Conservation (phyloP, 2,888 invertebrate species). For the Volucella bombylans region DNA sequence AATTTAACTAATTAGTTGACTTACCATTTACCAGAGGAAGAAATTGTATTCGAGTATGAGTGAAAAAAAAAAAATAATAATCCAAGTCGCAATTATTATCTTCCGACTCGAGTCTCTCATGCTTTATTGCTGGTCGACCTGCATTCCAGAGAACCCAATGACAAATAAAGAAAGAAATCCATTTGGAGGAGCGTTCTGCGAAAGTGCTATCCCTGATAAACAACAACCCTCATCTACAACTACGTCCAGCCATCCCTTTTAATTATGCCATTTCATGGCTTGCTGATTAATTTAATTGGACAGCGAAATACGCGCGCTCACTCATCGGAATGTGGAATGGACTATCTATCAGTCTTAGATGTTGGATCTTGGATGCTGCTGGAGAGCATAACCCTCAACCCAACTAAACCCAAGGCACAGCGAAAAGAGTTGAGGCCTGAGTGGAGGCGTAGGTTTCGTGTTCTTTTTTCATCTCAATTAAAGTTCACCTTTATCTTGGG, state of each 20-base stretch:
- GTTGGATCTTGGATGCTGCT: too few species aligned
- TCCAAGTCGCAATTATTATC: slow-evolving; percentile 14
- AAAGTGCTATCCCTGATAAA: background rate
- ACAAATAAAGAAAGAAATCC: slow-evolving; percentile 7
- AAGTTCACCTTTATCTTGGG: too few species aligned
- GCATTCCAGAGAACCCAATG: background rate
- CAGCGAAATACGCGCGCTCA: slow-evolving; percentile 4
- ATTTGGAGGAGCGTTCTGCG: background rate
- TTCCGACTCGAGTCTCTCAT: background rate
- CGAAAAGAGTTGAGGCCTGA: too few species aligned
- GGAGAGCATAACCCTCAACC: too few species aligned
- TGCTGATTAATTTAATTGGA: slow-evolving; percentile 63
- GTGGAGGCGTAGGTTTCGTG: too few species aligned
- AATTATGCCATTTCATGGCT: slow-evolving; percentile 56
- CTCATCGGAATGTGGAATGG: too few species aligned
- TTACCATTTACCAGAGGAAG: background rate
- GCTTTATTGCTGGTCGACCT: background rate
- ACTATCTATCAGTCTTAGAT: too few species aligned
- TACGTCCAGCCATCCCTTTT: slow-evolving; percentile 21
- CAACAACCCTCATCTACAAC: slow-evolving; percentile 9
- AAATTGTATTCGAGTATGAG: background rate
- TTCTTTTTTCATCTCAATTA: too few species aligned
- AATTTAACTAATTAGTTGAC: slow-evolving; percentile 14
- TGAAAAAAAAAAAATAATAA: background rate
- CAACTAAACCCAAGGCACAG: too few species aligned